A percentile compares a stretch with the other conserved stretches of the same genome.
These are phyloP conservation scores for Helobdella robusta DNA, from an alignment of 2,888 invertebrate species.

Conservation along the genomic window DNA sequence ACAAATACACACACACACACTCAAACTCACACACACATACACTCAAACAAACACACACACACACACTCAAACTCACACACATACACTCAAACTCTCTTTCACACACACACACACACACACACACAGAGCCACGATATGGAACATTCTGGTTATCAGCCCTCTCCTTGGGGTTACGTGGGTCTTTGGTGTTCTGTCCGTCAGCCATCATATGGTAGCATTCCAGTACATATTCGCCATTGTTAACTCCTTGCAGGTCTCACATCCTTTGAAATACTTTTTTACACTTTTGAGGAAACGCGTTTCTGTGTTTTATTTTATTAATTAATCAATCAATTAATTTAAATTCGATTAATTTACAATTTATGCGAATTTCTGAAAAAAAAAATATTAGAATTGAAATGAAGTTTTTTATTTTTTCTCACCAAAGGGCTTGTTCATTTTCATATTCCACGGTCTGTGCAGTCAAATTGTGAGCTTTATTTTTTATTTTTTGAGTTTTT, in stretches of 20 bases:
- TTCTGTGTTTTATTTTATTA: too few relatives aligned
- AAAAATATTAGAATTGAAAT: background rate
- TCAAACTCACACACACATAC: too few relatives aligned
- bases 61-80: too few relatives aligned
- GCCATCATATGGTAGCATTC: constrained; percentile 28
- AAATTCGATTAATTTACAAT: background rate
- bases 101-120: too few relatives aligned
- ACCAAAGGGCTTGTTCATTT: constrained; percentile 35
- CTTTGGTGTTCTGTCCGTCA: constrained; percentile 33
- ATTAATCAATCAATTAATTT: too few relatives aligned
- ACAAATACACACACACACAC: too few relatives aligned
- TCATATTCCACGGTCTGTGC: constrained; percentile 35
- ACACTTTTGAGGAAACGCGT: too few relatives aligned
- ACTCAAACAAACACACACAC: too few relatives aligned
- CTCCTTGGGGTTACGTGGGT: constrained; percentile 35
- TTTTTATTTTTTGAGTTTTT: too few relatives aligned
- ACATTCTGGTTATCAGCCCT: constrained; percentile 33
- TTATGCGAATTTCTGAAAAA: too few relatives aligned
- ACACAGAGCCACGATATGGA: constrained; percentile 32
- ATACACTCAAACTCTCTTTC: too few relatives aligned
- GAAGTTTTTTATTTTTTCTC: constrained; percentile 16
- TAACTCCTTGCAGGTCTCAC: constrained; percentile 36
- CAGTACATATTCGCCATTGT: constrained; percentile 34
- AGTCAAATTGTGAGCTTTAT: constrained; percentile 33
- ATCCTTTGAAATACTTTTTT: too few relatives aligned